Conservation (phyloP, 2,797 vertebrate genomes). For the Phoeniculus purpureus region DNA sequence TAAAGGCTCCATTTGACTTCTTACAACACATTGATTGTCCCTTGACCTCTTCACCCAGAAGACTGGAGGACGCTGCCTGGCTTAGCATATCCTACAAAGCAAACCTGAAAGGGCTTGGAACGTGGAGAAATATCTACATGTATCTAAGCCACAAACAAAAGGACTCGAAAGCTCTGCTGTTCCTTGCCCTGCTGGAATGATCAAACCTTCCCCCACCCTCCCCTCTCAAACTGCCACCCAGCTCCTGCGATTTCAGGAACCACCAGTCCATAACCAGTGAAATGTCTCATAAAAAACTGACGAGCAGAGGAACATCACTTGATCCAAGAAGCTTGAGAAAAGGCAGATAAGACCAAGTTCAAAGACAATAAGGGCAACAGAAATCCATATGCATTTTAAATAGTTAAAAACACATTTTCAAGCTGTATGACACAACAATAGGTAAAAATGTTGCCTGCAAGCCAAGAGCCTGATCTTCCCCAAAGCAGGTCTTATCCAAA, state of each 20-base stretch:
- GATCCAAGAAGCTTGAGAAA: neutral
- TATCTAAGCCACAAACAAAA: conserved; percentile 28
- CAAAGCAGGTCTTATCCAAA: neutral
- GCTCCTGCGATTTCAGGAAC: neutral
- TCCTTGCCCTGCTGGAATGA: conserved; percentile 41
- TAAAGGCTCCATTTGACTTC: neutral
- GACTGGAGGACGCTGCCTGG: neutral
- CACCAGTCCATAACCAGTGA: neutral
- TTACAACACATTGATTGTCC: conserved; percentile 9
- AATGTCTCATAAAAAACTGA: neutral
- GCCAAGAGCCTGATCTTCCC: neutral
- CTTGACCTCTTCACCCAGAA: conserved; percentile 26
- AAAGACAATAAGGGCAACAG: neutral
- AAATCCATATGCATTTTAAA: neutral
- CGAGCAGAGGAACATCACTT: neutral
- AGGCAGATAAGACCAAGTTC: conserved; percentile 1
- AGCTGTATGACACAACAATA: neutral
- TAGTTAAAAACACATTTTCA: conserved; percentile 24
- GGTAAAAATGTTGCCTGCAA: conserved; percentile 19
- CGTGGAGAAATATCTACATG: neutral
- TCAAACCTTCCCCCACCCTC: neutral
- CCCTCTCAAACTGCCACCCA: neutral
- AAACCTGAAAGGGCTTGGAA: neutral
- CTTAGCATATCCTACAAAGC: neutral
- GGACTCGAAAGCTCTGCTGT: conserved; percentile 6